Evolutionary conservation across 2,888 invertebrate genomes (phyloP).

Genomic region (Dynastes grantii): DNA sequence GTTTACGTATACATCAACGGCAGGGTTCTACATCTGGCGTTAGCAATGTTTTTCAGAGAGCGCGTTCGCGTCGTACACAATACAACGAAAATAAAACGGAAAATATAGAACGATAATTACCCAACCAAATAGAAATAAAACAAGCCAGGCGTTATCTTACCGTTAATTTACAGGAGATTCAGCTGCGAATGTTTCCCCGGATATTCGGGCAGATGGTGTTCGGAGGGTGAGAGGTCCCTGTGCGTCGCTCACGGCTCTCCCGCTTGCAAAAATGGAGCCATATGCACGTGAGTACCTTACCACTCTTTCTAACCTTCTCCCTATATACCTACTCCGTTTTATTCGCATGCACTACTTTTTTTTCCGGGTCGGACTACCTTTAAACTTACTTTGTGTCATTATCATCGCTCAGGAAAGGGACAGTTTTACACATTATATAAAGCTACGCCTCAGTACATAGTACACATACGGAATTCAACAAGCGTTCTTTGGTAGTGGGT

Average conservation of each 20-base stretch:
- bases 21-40: too few relatives aligned
- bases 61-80: too few relatives aligned
- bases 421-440: not conserved
- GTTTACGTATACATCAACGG: not conserved
- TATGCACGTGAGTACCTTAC: slow-evolving; percentile 82
- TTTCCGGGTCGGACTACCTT: not conserved
- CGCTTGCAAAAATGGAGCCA: slow-evolving; percentile 87
- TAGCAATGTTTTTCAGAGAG: too few relatives aligned
- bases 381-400: slow-evolving; percentile 16
- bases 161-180: slow-evolving; percentile 77
- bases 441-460: not conserved
- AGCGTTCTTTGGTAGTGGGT: too few relatives aligned
- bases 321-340: slow-evolving; percentile 19
- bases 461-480: too few relatives aligned
- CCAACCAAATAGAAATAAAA: slow-evolving; percentile 16
- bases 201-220: slow-evolving; percentile 85
- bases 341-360: slow-evolving; percentile 12
- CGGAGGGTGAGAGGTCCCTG: slow-evolving; percentile 80
- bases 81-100: slow-evolving; percentile 11
- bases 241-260: slow-evolving; percentile 78
- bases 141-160: slow-evolving; percentile 39
- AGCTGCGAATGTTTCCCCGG: slow-evolving; percentile 87
- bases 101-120: slow-evolving; percentile 37
- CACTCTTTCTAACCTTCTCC: not conserved
- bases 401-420: not conserved